Conservation (phyloP, 2,113 vertebrate species). For the Periophthalmus modestus region DNA sequence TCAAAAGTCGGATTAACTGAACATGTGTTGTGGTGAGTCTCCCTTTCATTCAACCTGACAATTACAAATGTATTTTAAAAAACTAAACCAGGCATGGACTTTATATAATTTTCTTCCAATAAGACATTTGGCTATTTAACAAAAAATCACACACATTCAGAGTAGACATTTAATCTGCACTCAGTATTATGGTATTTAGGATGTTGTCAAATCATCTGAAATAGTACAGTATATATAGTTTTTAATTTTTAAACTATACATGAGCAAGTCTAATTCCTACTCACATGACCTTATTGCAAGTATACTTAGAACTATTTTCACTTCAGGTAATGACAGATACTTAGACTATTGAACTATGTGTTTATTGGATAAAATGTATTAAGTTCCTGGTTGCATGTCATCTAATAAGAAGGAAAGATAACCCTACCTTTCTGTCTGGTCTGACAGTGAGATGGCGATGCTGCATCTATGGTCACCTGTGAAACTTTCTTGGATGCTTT, state of each 20-base stretch:
- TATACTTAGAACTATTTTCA: too few species aligned
- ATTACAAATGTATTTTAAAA: background rate
- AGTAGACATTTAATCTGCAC: background rate
- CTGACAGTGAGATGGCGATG: conserved; percentile 15
- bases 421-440: conserved; percentile 44
- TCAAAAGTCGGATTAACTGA: conserved; percentile 42
- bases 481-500: conserved; percentile 20
- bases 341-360: too few species aligned
- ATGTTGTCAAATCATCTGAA: background rate
- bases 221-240: background rate
- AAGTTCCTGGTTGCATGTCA: too few species aligned
- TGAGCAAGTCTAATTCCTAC: background rate
- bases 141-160: background rate
- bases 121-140: background rate
- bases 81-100: background rate
- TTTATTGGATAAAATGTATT: too few species aligned
- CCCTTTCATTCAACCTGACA: background rate
- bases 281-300: background rate
- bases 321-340: too few species aligned
- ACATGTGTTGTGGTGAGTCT: conserved; percentile 17
- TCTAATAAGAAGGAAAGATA: background rate
- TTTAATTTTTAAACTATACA: background rate
- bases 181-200: background rate
- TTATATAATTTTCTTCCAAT: background rate
- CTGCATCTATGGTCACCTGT: conserved; percentile 21